Evolutionary conservation across 2,797 vertebrate genomes (phyloP).

Genomic region (Epinephelus awoara): DNA sequence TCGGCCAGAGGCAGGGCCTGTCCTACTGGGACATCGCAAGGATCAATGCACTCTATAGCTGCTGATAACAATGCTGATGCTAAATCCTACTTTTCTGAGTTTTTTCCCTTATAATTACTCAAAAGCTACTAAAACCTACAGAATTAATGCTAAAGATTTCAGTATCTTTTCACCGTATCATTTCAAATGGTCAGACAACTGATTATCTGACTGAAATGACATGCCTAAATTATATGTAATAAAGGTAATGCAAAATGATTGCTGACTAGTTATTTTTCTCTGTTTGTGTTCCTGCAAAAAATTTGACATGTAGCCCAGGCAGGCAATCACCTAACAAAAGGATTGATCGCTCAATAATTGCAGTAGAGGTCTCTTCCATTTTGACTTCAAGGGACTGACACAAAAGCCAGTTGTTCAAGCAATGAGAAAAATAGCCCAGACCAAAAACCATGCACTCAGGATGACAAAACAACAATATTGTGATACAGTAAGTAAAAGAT

Average conservation of each 20-base stretch:
- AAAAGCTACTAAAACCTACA: not conserved
- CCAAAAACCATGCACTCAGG: not conserved
- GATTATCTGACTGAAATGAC: not conserved
- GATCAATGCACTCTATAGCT: constrained; percentile 50
- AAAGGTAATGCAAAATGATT: constrained; percentile 6
- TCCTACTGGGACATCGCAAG: constrained; percentile 45
- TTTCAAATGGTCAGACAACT: not conserved
- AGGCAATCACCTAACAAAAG: not conserved
- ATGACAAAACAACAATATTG: not conserved
- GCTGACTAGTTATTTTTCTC: not conserved
- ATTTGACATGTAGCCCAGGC: not conserved
- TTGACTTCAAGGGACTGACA: not conserved
- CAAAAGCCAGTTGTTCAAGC: not conserved
- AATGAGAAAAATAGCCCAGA: not conserved
- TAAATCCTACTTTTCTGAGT: not conserved
- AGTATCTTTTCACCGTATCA: not conserved
- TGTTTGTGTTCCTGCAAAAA: not conserved
- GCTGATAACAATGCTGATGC: constrained; percentile 4
- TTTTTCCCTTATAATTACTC: not conserved
- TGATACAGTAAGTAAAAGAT: not conserved
- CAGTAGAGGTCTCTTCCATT: no score
- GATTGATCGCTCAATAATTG: not conserved
- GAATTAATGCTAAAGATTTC: not conserved
- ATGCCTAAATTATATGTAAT: not conserved
- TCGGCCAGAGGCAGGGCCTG: constrained; percentile 49